Conservation (phyloP, 2,888 invertebrate species). For the Athalia rosae region DNA sequence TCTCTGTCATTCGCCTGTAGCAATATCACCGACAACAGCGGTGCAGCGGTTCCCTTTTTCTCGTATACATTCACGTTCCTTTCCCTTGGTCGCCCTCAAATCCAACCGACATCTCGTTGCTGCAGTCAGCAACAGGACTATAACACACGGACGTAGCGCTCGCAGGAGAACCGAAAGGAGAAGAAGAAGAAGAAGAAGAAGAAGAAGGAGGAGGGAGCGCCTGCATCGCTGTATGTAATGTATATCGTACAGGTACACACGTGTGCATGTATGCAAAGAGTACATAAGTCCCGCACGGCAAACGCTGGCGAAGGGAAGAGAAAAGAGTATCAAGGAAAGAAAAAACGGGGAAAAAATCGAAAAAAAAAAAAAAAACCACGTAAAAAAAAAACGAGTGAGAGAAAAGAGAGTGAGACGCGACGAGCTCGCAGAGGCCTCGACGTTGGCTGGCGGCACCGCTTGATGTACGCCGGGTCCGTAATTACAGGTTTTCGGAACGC, state of each 20-base stretch:
- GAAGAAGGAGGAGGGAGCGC: not conserved
- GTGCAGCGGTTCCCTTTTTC: too few relatives aligned
- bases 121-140: not conserved
- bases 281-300: too few relatives aligned
- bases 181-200: slow-evolving; percentile 11
- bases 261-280: too few relatives aligned
- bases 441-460: slow-evolving; percentile 69
- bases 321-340: not conserved
- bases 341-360: slow-evolving; percentile 52
- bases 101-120: too few relatives aligned
- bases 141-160: not conserved
- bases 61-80: too few relatives aligned
- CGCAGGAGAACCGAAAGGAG: too few relatives aligned
- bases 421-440: slow-evolving; percentile 52
- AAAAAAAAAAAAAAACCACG: slow-evolving; percentile 50
- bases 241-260: not conserved
- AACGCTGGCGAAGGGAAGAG: too few relatives aligned
- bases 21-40: slow-evolving; percentile 1
- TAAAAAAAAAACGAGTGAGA: slow-evolving; percentile 39
- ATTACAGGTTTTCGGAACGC: slow-evolving; percentile 72
- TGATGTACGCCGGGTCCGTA: slow-evolving; percentile 73
- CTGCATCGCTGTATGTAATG: not conserved
- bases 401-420: slow-evolving; percentile 25
- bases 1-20: not conserved
- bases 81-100: too few relatives aligned